Evolutionary conservation across 2,888 invertebrate species (phyloP).

Genomic region (Epinotia ramella): DNA sequence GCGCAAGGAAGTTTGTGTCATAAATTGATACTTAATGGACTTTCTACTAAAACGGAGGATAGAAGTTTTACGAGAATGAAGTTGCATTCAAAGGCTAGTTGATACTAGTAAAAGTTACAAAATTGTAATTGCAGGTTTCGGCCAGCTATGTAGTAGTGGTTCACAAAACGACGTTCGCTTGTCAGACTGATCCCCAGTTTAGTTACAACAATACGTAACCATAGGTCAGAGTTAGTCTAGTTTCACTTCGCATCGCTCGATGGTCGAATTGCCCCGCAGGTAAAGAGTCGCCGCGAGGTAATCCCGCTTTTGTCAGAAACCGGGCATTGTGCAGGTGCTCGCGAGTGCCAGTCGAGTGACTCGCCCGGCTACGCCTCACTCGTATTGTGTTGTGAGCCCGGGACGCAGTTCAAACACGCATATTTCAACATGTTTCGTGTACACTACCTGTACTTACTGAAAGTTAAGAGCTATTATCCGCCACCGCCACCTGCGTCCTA

Average conservation of each 20-base stretch:
- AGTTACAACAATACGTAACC: not conserved
- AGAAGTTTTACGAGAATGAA: not conserved
- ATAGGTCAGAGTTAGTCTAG: not conserved
- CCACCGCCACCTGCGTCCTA: not conserved
- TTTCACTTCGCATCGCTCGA: not conserved
- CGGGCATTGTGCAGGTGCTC: not conserved
- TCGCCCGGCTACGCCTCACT: not conserved
- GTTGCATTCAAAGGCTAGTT: not conserved
- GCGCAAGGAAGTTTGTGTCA: no score
- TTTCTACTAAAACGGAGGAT: not conserved
- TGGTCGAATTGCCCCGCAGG: not conserved
- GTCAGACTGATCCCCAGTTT: not conserved
- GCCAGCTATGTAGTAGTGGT: not conserved
- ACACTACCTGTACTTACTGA: constrained; percentile 1
- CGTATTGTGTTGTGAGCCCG: no score
- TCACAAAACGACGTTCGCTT: not conserved
- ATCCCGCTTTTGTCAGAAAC: constrained; percentile 7
- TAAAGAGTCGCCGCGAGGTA: constrained; percentile 6
- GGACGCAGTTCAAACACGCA: not conserved
- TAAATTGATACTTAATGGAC: no score
- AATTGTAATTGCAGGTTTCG: not conserved
- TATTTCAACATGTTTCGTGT: not conserved
- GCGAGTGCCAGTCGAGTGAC: not conserved
- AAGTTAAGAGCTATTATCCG: constrained; percentile 4
- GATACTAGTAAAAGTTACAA: not conserved